These are phyloP conservation scores for Dasypogon diadema DNA, from an alignment of 2,888 invertebrate genomes.

Conservation along the genomic window DNA sequence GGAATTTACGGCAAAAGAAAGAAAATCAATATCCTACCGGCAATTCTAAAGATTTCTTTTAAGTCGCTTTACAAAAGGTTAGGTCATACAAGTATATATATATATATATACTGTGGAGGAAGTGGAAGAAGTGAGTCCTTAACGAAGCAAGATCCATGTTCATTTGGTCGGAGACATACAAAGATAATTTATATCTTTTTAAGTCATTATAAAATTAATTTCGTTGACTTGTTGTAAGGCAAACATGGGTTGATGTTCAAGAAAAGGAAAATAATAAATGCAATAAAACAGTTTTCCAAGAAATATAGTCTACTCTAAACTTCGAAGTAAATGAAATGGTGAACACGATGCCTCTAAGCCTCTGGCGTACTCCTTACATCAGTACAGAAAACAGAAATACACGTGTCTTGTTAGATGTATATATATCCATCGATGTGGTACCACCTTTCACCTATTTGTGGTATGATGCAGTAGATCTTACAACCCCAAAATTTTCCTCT, in stretches of 20 bases:
- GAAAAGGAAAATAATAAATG: background rate
- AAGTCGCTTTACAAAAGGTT: slow-evolving; percentile 12
- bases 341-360: background rate
- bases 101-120: background rate
- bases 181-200: background rate
- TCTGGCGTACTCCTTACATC: slow-evolving; percentile 14
- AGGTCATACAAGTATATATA: background rate
- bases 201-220: background rate
- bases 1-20: slow-evolving; percentile 2
- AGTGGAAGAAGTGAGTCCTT: background rate
- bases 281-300: background rate
- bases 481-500: slow-evolving; percentile 48
- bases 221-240: background rate
- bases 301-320: background rate
- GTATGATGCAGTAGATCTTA: slow-evolving; percentile 29
- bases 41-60: background rate
- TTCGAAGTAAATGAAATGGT: background rate
- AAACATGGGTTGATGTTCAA: background rate
- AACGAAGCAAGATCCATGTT: background rate
- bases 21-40: slow-evolving; percentile 24
- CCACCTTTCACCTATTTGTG: slow-evolving; percentile 39
- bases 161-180: background rate
- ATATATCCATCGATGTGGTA: background rate
- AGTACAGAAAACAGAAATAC: background rate
- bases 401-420: background rate